Conservation (phyloP, 2,113 vertebrate species). For the Microtus oregoni region DNA sequence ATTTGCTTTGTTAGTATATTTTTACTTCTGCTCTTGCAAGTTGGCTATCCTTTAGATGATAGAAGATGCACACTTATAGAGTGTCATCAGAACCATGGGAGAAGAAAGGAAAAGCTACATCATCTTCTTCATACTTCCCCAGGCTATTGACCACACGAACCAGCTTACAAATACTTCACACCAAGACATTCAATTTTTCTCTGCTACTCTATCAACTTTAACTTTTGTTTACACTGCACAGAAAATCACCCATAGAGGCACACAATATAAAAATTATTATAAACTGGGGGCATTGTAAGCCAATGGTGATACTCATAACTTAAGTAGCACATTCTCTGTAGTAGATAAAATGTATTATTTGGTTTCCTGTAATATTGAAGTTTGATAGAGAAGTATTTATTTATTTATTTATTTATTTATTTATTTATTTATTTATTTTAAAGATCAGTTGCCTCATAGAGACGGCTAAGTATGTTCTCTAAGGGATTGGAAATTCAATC, state of each 20-base stretch:
- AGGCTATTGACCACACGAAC: constrained; percentile 38
- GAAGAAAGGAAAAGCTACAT: constrained; percentile 56
- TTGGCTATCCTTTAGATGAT: constrained; percentile 58
- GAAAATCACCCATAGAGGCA: constrained; percentile 49
- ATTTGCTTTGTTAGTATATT: constrained; percentile 51
- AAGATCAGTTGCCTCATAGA: constrained; percentile 70
- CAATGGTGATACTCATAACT: neutral
- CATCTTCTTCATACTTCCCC: constrained; percentile 52
- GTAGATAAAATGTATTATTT: constrained; percentile 40
- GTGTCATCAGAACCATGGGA: constrained; percentile 20
- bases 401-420: too few species aligned
- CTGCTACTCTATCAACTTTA: constrained; percentile 37
- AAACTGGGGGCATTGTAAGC: constrained; percentile 35
- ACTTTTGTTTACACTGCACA: constrained; percentile 36
- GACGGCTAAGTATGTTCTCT: constrained; percentile 60
- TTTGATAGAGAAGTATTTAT: constrained; percentile 15
- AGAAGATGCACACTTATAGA: neutral
- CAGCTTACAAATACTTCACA: constrained; percentile 29
- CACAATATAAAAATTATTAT: constrained; percentile 57
- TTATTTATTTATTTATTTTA: constrained; percentile 34
- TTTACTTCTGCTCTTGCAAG: constrained; percentile 71
- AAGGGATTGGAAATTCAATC: constrained; percentile 75
- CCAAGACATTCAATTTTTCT: constrained; percentile 55
- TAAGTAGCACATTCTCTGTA: constrained; percentile 44
- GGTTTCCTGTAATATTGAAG: constrained; percentile 33